These are phyloP conservation scores for Catharus fuscescens DNA, from an alignment of 2,113 vertebrate genomes.

Conservation along the genomic window DNA sequence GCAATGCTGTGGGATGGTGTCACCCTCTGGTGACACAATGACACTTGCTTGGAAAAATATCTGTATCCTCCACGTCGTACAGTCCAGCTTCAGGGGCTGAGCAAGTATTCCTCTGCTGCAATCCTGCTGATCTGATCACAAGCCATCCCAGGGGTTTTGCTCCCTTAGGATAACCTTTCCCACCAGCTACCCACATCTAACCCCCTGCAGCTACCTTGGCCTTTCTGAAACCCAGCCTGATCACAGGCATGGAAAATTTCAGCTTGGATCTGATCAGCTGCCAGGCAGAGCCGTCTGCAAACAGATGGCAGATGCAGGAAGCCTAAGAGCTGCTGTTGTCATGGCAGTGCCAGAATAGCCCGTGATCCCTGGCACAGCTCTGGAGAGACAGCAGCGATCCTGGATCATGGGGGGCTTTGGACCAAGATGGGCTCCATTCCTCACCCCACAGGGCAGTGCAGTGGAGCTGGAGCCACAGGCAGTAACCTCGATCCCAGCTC, in stretches of 20 bases:
- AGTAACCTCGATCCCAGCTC: rapidly evolving
- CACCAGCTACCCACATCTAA: rapidly evolving
- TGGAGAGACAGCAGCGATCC: background rate
- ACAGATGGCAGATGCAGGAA: background rate
- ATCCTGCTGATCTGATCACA: background rate
- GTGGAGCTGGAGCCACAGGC: rapidly evolving
- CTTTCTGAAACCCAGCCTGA: background rate
- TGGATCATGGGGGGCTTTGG: background rate
- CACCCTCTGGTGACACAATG: background rate
- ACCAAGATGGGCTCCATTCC: background rate
- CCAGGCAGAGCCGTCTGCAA: background rate
- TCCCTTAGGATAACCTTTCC: background rate
- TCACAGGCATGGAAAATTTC: background rate
- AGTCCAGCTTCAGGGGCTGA: background rate
- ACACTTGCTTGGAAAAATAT: background rate
- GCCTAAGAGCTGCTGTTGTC: background rate
- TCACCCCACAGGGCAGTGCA: rapidly evolving
- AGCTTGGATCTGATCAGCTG: background rate
- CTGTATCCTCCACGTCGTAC: rapidly evolving
- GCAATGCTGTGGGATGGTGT: background rate
- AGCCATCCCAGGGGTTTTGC: background rate
- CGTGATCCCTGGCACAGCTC: rapidly evolving
- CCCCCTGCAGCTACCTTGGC: rapidly evolving
- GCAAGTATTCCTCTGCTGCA: background rate
- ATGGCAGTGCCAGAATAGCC: background rate